Evolutionary conservation across 2,888 invertebrate species (phyloP).

Genomic region (Blomia tropicalis): DNA sequence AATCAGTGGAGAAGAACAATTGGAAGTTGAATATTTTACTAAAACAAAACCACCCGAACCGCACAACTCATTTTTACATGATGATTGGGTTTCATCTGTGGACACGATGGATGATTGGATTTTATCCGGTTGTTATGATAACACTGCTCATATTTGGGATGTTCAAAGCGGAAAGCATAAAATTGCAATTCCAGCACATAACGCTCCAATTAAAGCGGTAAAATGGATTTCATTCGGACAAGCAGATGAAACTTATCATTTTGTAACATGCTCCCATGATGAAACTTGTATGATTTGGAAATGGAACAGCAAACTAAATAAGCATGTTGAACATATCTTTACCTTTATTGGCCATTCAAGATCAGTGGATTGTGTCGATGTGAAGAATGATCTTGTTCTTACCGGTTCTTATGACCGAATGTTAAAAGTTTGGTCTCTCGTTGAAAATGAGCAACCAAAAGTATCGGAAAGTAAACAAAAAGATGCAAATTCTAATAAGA

Average conservation of each 20-base stretch:
- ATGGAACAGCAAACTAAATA: conserved; percentile 56
- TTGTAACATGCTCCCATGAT: conserved; percentile 63
- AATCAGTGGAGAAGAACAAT: conserved; percentile 48
- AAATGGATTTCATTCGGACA: conserved; percentile 49
- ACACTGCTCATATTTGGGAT: conserved; percentile 76
- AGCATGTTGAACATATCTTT: conserved; percentile 59
- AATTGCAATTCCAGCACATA: conserved; percentile 67
- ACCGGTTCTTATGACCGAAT: conserved; percentile 85
- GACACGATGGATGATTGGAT: conserved; percentile 56
- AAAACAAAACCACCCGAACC: conserved; percentile 79
- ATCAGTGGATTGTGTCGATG: conserved; percentile 67
- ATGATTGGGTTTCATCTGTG: conserved; percentile 93
- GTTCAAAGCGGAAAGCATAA: conserved; percentile 59
- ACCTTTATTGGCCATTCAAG: conserved; percentile 79
- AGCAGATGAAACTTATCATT: conserved; percentile 35
- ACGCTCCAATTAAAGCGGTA: conserved; percentile 69
- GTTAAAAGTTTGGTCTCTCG: conserved; percentile 68
- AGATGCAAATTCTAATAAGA: conserved; percentile 30
- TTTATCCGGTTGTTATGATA: conserved; percentile 80
- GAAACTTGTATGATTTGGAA: conserved; percentile 78
- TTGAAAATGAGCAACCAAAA: conserved; percentile 31
- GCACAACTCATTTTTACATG: conserved; percentile 75
- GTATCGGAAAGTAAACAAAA: no score
- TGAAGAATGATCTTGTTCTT: conserved; percentile 40
- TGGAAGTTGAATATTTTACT: conserved; percentile 80